A percentile compares a stretch with the other conserved stretches of the same genome.
These are phyloP conservation scores for Lagopus leucura DNA, from an alignment of 2,113 vertebrate species.

Conservation along the genomic window DNA sequence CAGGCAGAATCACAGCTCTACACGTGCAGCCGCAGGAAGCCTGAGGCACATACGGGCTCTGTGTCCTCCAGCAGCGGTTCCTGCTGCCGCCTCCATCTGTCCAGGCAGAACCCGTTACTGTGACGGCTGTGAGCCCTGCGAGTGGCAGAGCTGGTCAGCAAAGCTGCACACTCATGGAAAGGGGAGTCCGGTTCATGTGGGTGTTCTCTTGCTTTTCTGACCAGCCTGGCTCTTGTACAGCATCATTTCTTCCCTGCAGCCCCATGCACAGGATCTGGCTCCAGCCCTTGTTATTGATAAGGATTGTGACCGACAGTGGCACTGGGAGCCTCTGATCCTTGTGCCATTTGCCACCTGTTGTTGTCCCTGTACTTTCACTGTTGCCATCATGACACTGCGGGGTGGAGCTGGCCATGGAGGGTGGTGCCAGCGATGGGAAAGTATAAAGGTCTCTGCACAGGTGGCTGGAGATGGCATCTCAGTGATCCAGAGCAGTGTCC, in stretches of 20 bases:
- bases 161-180: neutral
- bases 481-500: neutral
- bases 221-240: neutral
- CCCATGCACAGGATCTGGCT: neutral
- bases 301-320: neutral
- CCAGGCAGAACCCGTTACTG: accelerated
- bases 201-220: neutral
- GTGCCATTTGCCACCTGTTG: constrained; percentile 5
- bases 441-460: neutral
- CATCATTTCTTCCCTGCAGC: neutral
- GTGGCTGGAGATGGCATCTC: neutral
- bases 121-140: neutral
- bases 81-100: neutral
- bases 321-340: neutral
- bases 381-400: neutral
- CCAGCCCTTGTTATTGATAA: neutral
- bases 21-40: neutral
- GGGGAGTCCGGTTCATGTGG: neutral
- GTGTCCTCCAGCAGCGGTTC: neutral
- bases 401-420: constrained; percentile 24
- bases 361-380: neutral
- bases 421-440: neutral
- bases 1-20: constrained; percentile 20
- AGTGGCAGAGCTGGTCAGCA: neutral
- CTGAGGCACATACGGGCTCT: neutral